Base-by-base conservation (phyloP, 1,140 invertebrate species). In the Drosophila eugracilis region DNA sequence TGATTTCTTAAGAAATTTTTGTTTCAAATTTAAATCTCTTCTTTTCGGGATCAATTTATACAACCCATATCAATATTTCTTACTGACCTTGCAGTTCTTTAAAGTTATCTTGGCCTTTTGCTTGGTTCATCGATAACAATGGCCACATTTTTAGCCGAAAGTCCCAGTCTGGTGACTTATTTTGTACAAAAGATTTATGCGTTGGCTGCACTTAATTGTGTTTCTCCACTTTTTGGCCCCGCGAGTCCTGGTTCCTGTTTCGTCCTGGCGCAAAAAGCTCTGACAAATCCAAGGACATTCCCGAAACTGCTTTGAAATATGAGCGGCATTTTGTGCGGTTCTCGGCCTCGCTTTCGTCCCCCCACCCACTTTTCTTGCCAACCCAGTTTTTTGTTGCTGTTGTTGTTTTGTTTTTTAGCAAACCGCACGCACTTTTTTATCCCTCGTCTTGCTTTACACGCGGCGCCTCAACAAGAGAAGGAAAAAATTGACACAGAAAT, bases 401-500 rank as follows among this genome's bases (percentile, higher is more conserved):
- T 17, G 12, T 57, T 34, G 3, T 10, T 17, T 14, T 57, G 26
- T 19, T 22, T 32, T 50, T 44, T 9, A 19, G 30, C 41, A 36
- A 62, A 39, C 42, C 48, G 39, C 39, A 73, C 70, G 69, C 70
- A 62, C 15, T 59, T 42, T 52, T 52, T 41, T 66, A 53, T 62
- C 57, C 55, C 48, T 36, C 28, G 22, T 37, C 57, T 75, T 76
- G 42, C 37, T 62, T 78, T 44, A 50, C 75, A 71, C 70, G 42
- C 19, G 60, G 41, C 59, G 48, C 41, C 49, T 50, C 50, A 80
- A 75, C 57, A 34, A 14, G 19, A 21, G 9, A 34, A 14, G 9
- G 26, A 60, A 79, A 71, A 84, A 84, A 78, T 79, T 66, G 58
- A 79, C 79, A 75, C 79, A 84, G 70, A 85, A 84, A 84, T 84